A percentile compares a stretch with the other conserved stretches of the same genome.
These are phyloP conservation scores for Silurus asotus DNA, from an alignment of 2,113 vertebrate genomes.

Conservation along the genomic window DNA sequence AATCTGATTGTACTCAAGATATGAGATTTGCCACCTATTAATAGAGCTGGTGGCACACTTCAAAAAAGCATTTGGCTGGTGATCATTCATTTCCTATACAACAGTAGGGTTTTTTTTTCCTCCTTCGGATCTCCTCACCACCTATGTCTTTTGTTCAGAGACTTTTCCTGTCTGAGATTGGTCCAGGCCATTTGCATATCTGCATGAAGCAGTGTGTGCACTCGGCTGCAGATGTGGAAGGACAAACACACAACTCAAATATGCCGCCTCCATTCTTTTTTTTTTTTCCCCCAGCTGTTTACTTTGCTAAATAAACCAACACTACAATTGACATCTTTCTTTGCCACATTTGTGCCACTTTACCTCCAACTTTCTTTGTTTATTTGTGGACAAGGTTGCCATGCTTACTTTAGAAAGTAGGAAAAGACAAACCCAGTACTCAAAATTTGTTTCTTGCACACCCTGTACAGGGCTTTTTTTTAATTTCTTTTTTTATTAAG, in stretches of 20 bases:
- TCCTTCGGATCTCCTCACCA: neutral
- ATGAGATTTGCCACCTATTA: neutral
- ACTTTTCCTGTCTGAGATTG: neutral
- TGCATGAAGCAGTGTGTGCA: neutral
- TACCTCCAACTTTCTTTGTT: neutral
- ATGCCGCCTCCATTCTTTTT: neutral
- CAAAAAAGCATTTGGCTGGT: neutral
- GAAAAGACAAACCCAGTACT: neutral
- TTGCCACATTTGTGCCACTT: neutral
- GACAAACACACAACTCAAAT: neutral
- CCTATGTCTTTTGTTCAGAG: neutral
- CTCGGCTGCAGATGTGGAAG: neutral
- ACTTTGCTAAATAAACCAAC: neutral
- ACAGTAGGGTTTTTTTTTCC: neutral
- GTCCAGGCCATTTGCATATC: neutral
- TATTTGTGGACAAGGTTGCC: neutral
- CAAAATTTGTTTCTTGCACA: neutral
- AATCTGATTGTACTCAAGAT: neutral
- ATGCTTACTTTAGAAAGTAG: neutral
- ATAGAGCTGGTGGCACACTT: neutral
- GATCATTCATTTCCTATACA: neutral
- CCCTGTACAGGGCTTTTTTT: neutral
- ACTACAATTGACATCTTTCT: neutral
- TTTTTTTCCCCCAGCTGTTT: neutral
- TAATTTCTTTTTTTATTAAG: neutral